Evolutionary conservation across 2,888 invertebrate genomes (phyloP), one percentile per base, ranked within the genome.

Genomic region (Agrotis segetum): DNA sequence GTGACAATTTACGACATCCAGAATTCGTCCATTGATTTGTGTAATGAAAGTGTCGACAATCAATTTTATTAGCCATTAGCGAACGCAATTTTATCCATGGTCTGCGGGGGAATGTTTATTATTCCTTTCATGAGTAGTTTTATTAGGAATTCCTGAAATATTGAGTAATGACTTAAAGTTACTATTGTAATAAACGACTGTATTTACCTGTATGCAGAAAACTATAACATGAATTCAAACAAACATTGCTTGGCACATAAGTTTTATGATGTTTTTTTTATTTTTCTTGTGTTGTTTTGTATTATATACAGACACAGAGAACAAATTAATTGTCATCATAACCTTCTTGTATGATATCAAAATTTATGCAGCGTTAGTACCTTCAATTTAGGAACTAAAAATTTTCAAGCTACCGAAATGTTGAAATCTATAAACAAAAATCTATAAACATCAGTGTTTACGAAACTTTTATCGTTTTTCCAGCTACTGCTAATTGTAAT

Each of bases 11-110:
- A 85, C 84, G 82, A 80, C 69, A 71, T 71, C 58, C 68, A 73
- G 68, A 79, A 74, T 75, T 82, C 61, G 60, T 74, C 78, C 79
- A 85, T 84, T 85, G 85, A 85, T 85, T 85, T 84, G 79, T 73
- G 79, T 74, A 76, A 81, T 85, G 85, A 85, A 85, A 80, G 59
- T 53, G 71, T 63, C 71, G 70, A 59, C 84, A 68, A 77, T 82
- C 80, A 81, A 81, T 79, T 85, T 85, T 85, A 85, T 85, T 79
- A 76, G 82, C 85, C 84, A 81, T 85, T 84, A 85, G 75, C 52
- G 75, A 50, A 79, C 77, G 82, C 79, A 78, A 82, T 85, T 77
- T 85, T 75, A 77, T 82, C 65, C 65, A 67, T 21, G 65, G 53
- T 52, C 64, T 53, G 52, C 29, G n/a, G 44, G 60, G 62, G 61